phyloP scores from a whole-genome alignment of 2,797 vertebrate genomes.

The Rhabdophis nuchalis region DNA sequence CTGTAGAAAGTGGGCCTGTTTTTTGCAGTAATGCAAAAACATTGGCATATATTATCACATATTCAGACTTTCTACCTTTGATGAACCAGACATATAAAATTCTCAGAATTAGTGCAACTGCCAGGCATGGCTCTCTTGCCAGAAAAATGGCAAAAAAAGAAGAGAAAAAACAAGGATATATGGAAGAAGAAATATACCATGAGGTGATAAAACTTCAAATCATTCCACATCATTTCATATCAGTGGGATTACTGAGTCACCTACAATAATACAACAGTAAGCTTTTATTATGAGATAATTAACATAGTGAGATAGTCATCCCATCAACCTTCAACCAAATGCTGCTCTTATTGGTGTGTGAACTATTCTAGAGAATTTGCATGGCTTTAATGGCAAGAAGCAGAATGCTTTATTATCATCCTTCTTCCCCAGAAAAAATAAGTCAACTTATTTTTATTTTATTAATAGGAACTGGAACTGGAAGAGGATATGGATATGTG shows the following conservation, averaged over 20 bases:
- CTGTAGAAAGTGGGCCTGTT: neutral
- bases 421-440: neutral
- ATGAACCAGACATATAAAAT: neutral
- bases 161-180: neutral
- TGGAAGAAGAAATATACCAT: neutral
- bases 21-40: neutral
- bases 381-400: neutral
- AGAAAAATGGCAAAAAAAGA: neutral
- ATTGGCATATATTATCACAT: neutral
- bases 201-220: neutral
- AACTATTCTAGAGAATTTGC: neutral
- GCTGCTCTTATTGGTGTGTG: neutral
- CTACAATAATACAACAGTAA: neutral
- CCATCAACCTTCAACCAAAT: neutral
- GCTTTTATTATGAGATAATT: neutral
- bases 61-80: neutral
- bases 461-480: neutral
- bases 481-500: neutral
- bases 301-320: no score
- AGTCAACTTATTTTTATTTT: neutral
- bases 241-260: neutral
- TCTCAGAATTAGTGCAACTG: neutral
- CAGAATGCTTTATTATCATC: neutral
- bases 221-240: neutral
- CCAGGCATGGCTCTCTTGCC: neutral